Conservation (phyloP, 1,140 invertebrate species). For the Telenomus remus region DNA sequence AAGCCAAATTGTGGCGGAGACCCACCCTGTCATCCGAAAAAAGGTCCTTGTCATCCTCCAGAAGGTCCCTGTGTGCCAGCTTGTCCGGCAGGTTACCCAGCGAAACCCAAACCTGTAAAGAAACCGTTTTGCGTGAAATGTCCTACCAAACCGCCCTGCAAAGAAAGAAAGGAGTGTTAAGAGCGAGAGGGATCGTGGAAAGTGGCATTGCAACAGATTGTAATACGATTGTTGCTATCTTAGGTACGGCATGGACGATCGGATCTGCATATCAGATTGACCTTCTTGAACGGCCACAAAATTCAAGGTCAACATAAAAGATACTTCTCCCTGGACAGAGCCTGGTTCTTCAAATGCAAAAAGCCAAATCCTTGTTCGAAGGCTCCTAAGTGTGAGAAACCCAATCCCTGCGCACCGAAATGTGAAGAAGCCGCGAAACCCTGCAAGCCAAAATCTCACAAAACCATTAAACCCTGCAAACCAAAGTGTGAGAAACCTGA, state of each 20-base stretch:
- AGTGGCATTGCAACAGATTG: conserved; percentile 5
- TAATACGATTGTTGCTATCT: conserved; percentile 28
- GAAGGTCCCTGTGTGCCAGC: conserved; percentile 61
- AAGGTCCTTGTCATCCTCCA: conserved; percentile 61
- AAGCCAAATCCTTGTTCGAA: no score
- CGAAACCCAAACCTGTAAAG: conserved; percentile 58
- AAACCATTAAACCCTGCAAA: no score
- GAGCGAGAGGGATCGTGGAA: conserved; percentile 66
- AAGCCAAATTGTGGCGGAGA: conserved; percentile 63
- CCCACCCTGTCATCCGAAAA: conserved; percentile 47
- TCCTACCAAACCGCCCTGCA: conserved; percentile 63
- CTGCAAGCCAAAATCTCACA: no score
- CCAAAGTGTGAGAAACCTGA: no score
- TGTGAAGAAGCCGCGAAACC: no score
- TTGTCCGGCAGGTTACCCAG: conserved; percentile 59
- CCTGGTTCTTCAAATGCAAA: no score
- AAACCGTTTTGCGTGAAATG: conserved; percentile 68
- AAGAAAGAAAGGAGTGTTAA: conserved; percentile 55
- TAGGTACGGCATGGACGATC: conserved; percentile 20
- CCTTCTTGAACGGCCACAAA: background rate
- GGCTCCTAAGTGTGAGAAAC: no score
- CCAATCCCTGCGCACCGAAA: no score
- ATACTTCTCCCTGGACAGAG: background rate
- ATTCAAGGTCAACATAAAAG: background rate
- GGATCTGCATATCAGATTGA: background rate